Conservation (phyloP, 2,888 invertebrate species). For the Kuschelorhynchus macadamiae region DNA sequence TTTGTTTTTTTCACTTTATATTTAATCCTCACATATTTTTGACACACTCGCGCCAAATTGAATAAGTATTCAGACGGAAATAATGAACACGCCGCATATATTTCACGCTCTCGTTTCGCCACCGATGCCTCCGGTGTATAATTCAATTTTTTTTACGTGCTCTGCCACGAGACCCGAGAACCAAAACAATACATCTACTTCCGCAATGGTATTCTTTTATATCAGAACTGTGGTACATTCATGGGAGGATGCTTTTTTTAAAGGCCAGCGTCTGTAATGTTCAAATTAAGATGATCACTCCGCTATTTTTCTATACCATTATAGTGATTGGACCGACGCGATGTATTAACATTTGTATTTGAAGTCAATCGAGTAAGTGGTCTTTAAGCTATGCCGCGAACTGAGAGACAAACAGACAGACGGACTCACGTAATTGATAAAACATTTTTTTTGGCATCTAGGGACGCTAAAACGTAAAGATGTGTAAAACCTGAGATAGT, state of each 20-base stretch:
- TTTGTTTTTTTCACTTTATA: not conserved
- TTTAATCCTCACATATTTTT: not conserved
- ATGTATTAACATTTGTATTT: too few relatives aligned
- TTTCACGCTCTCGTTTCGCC: too few relatives aligned
- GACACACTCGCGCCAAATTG: not conserved
- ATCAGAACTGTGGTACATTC: slow-evolving; percentile 20
- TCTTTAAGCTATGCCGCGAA: too few relatives aligned
- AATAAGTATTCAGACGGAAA: not conserved
- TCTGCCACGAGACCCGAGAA: slow-evolving; percentile 8
- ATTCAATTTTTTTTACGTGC: not conserved
- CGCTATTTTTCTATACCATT: not conserved
- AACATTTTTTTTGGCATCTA: too few relatives aligned
- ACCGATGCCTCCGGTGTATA: too few relatives aligned
- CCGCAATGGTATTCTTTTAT: slow-evolving; percentile 19
- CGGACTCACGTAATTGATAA: too few relatives aligned
- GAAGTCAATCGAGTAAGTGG: too few relatives aligned
- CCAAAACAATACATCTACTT: slow-evolving; percentile 16
- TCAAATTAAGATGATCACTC: slow-evolving; percentile 19
- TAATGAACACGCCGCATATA: too few relatives aligned
- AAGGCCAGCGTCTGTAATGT: slow-evolving; percentile 32
- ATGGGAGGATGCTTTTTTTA: slow-evolving; percentile 27
- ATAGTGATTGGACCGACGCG: too few relatives aligned
- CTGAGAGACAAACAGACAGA: too few relatives aligned
- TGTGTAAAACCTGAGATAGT: too few relatives aligned
- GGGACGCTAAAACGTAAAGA: too few relatives aligned